These are phyloP conservation scores for Tetraodon nigroviridis DNA, from an alignment of 2,113 vertebrate species.

Conservation along the genomic window DNA sequence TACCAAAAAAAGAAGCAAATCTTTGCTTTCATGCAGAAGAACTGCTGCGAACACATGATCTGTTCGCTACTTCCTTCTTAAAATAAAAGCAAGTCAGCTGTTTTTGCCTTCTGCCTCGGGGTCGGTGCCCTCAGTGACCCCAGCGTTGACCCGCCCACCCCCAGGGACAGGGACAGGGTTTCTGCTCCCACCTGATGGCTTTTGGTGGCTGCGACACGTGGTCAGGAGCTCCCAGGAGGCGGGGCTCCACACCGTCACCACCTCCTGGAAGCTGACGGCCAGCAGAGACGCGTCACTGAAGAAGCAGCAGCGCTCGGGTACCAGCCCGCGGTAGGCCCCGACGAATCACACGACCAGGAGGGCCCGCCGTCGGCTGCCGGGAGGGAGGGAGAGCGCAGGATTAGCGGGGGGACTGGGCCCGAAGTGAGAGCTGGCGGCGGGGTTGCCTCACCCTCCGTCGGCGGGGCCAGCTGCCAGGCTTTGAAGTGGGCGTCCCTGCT, in stretches of 20 bases:
- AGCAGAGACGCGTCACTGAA: conserved; percentile 92
- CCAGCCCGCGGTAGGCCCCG: conserved; percentile 85
- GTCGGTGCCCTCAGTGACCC: no score
- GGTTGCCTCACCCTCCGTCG: conserved; percentile 56
- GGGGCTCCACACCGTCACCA: conserved; percentile 88
- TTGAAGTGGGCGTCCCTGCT: conserved; percentile 88
- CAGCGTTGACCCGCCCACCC: no score
- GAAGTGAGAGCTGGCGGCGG: not conserved
- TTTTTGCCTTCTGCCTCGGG: not conserved
- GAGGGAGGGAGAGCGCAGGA: conserved; percentile 4
- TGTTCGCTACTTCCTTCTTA: not conserved
- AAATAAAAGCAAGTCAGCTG: conserved; percentile 1
- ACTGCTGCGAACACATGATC: not conserved
- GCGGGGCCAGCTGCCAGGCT: conserved; percentile 83
- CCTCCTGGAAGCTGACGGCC: conserved; percentile 86
- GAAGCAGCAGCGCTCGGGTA: conserved; percentile 84
- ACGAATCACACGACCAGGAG: conserved; percentile 92
- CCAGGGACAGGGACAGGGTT: no score
- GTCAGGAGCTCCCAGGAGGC: conserved; percentile 87
- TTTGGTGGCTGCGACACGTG: conserved; percentile 91
- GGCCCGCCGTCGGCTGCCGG: conserved; percentile 68
- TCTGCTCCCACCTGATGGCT: conserved; percentile 76
- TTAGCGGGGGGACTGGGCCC: conserved; percentile 10
- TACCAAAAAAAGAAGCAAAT: not conserved
- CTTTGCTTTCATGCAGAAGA: no score